Base-by-base conservation (phyloP, 2,113 vertebrate genomes). In the Austrofundulus limnaeus region DNA sequence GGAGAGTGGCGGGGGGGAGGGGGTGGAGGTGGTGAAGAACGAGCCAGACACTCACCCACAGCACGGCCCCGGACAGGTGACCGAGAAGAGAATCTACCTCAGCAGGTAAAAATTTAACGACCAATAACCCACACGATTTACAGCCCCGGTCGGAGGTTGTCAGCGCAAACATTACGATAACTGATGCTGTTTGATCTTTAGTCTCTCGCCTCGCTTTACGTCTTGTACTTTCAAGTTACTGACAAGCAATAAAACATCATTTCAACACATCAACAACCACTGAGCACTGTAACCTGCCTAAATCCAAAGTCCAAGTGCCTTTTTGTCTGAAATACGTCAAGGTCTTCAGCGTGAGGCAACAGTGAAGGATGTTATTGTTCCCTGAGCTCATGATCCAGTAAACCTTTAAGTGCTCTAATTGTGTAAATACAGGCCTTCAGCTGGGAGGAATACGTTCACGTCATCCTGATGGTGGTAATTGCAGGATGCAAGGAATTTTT, bases 11-110 rank as follows among this genome's bases (percentile, higher is more conserved):
- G 92, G 93, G 25, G 95, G 95, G 0, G 95, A 96, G 69, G 95
- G 95, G 0, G 94, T 97, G 72, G 94, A 96, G 85, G 95, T 96
- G 81, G 89, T 96, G 81, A 92, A 77, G 71, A 97, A 96, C 17
- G 92, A 95, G 46, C 71, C 91, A 0, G 92, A 94, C 1, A 80
- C 80, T 62, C 94, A 96, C 74, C 95, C 94, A 0, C 61, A 93
- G 56, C 88, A 95, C 0, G 95, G 95, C 43, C 54, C 1, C 0
- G 95, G 95, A 9, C 95, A 96, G 90, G 85, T 94, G 89, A 97
- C 95, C 0, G 95, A 97, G 87, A 97, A 97, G 41, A 87, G 94
- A 0, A 94, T 97, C 61, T 94, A 96, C 89, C 93, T 97, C 63
- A 94, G 80, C 92, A 97, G 95, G 95, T 96, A 83, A 1, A 42